These are phyloP conservation scores for Apeltes quadracus DNA, from an alignment of 2,113 vertebrate genomes.

Conservation along the genomic window DNA sequence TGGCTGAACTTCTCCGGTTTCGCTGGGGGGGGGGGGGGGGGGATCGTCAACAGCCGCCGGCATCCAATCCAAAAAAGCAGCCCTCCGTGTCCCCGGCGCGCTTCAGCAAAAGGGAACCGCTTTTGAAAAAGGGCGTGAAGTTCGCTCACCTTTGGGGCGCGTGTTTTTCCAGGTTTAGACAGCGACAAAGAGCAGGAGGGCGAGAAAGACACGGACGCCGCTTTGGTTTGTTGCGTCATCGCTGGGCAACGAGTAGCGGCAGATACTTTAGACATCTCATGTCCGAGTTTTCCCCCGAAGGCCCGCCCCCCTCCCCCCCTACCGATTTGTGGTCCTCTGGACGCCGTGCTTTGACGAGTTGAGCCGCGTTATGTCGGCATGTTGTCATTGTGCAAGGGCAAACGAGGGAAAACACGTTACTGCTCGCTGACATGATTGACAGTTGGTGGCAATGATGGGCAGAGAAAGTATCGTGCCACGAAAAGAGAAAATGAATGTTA, in stretches of 20 bases:
- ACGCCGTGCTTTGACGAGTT: neutral
- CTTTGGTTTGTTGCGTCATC: neutral
- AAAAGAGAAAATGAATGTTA: too few relatives aligned
- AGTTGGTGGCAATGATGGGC: too few relatives aligned
- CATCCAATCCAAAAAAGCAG: constrained; percentile 28
- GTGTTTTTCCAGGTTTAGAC: too few relatives aligned
- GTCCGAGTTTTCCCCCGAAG: neutral
- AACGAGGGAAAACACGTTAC: neutral
- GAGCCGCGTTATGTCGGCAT: neutral
- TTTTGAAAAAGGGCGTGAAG: neutral
- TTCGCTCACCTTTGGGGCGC: neutral
- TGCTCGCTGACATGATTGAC: too few relatives aligned
- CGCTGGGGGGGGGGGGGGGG: too few relatives aligned
- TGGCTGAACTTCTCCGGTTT: constrained; percentile 54
- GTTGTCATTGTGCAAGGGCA: neutral
- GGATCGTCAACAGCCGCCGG: constrained; percentile 35
- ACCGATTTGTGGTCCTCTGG: neutral
- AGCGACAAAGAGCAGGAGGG: too few relatives aligned
- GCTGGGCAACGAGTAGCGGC: neutral
- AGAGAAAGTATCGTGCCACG: too few relatives aligned
- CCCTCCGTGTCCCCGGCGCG: neutral
- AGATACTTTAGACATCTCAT: neutral
- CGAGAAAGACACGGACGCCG: too few relatives aligned
- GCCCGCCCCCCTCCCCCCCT: too few relatives aligned
- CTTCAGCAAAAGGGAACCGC: too few relatives aligned